Evolutionary conservation across 2,888 invertebrate species (phyloP), one percentile per base, ranked within the genome.

Genomic region (Chloromyia formosa): DNA sequence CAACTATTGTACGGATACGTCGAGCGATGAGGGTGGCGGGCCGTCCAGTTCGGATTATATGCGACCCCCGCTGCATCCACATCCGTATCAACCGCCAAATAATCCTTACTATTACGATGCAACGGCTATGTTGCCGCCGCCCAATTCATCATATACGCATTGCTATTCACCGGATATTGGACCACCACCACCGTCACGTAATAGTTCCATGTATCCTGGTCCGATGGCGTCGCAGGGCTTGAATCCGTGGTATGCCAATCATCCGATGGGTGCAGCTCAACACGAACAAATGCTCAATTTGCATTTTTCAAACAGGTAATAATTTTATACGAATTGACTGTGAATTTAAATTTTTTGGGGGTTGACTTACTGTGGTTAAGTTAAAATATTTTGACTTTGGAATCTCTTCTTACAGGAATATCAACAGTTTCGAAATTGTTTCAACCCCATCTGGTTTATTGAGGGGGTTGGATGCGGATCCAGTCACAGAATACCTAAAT

Each of bases 291-390:
- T 83, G 83, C 80, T 83, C 79, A 84, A 84, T 78, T 80, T 84
- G 73, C 84, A 85, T 75, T 80, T 84, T 64, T 83, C 85, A 20
- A 84, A 82, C 80, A 84, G 84, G 84, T 84, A 79, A 74, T 22
- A 22, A 7, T 9, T 35, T n/a, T n/a, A n/a, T n/a, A n/a, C n/a
- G n/a, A n/a, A n/a, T n/a, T n/a, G n/a, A n/a, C n/a, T n/a, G n/a
- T n/a, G n/a, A n/a, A n/a, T n/a, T n/a, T n/a, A n/a, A n/a, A 16
- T 12, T 12, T 54, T 16, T 5, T 54, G 54, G 10, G 45, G n/a
- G n/a, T n/a, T n/a, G n/a, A n/a, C n/a, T n/a, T n/a, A n/a, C n/a
- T n/a, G n/a, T n/a, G n/a, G n/a, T n/a, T n/a, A n/a, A n/a, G n/a
- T n/a, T n/a, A n/a, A n/a, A n/a, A n/a, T n/a, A n/a, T n/a, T n/a